A percentile compares a stretch with the other conserved stretches of the same genome.
Conservation (phyloP, 2,888 invertebrate species). For the Bellardia bayeri region DNA sequence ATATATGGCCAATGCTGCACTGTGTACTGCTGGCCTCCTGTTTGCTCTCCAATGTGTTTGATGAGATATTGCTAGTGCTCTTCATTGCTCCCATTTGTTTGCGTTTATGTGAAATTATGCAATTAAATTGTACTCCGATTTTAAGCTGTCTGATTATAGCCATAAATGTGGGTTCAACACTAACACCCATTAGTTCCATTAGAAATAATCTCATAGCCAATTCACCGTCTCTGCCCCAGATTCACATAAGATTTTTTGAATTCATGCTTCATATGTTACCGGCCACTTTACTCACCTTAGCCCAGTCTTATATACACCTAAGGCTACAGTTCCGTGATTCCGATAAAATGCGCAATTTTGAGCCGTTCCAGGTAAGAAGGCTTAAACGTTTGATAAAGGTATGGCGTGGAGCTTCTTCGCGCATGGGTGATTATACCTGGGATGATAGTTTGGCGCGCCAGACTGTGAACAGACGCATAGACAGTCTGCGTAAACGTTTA, state of each 20-base stretch:
- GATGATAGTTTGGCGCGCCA: conserved; percentile 73
- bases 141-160: conserved; percentile 72
- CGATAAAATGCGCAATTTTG: conserved; percentile 67
- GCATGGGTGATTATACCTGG: conserved; percentile 72
- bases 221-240: conserved; percentile 10
- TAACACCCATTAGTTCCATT: conserved; percentile 62
- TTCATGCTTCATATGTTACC: conserved; percentile 72
- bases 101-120: conserved; percentile 74
- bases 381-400: conserved; percentile 71
- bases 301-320: conserved; percentile 72
- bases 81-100: conserved; percentile 72
- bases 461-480: conserved; percentile 67
- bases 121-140: conserved; percentile 72
- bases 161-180: conserved; percentile 69
- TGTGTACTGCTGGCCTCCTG: conserved; percentile 40
- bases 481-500: conserved; percentile 69
- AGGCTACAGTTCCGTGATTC: conserved; percentile 69
- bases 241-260: background rate
- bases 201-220: conserved; percentile 48
- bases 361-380: conserved; percentile 67
- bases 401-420: conserved; percentile 68
- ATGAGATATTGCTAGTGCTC: conserved; percentile 70
- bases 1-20: conserved; percentile 75
- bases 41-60: conserved; percentile 48
- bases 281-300: conserved; percentile 61